A percentile compares a stretch with the other conserved stretches of the same genome.
These are phyloP conservation scores for Serripes groenlandicus DNA, from an alignment of 2,888 invertebrate genomes.

Conservation along the genomic window DNA sequence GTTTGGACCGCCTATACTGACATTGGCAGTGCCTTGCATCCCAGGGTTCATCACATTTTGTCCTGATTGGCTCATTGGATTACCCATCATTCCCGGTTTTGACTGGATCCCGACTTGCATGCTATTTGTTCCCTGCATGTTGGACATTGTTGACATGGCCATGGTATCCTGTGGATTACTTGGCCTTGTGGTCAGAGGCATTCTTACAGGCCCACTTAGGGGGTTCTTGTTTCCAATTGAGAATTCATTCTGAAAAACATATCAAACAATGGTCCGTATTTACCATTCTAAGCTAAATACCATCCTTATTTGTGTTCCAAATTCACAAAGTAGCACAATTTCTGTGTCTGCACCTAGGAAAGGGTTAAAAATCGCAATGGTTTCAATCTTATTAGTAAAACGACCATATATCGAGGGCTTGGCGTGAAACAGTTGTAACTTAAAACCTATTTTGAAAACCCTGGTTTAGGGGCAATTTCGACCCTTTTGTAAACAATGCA, in stretches of 20 bases:
- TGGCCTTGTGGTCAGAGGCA: slow-evolving; percentile 13
- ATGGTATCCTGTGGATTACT: slow-evolving; percentile 29
- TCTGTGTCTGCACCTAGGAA: too few species aligned
- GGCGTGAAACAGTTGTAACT: too few species aligned
- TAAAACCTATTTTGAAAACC: too few species aligned
- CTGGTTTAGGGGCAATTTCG: too few species aligned
- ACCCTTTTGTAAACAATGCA: too few species aligned
- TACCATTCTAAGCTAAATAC: too few species aligned
- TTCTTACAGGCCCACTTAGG: slow-evolving; percentile 26
- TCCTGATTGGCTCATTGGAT: slow-evolving; percentile 34
- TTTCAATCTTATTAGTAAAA: too few species aligned
- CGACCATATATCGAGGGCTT: too few species aligned
- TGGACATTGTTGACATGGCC: slow-evolving; percentile 26
- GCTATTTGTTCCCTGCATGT: slow-evolving; percentile 42
- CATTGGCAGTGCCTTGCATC: slow-evolving; percentile 25
- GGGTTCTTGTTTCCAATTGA: slow-evolving; percentile 30
- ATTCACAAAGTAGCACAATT: too few species aligned
- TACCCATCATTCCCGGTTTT: slow-evolving; percentile 52
- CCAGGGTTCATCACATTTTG: slow-evolving; percentile 17
- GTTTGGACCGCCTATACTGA: slow-evolving; percentile 28
- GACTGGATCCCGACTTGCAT: slow-evolving; percentile 47
- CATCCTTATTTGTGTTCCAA: too few species aligned
- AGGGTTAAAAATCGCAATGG: too few species aligned
- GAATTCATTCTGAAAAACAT: slow-evolving; percentile 25
- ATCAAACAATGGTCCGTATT: background rate